Conservation (phyloP, 2,888 invertebrate species). For the Hetaerina titia region DNA sequence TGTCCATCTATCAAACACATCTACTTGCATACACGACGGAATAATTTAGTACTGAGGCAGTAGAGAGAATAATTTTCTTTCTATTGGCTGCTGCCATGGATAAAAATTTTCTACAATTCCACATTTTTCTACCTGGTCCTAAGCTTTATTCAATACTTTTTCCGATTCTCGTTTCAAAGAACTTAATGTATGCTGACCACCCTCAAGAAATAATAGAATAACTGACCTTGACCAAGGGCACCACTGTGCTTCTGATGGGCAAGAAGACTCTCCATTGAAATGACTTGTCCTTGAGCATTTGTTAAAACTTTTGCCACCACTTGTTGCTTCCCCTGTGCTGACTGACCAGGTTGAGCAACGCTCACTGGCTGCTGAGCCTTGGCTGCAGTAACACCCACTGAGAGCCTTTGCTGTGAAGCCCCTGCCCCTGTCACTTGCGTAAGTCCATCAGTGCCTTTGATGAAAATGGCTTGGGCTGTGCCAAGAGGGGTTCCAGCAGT, state of each 20-base stretch:
- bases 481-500: conserved; percentile 63
- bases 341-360: conserved; percentile 54
- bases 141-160: too few relatives aligned
- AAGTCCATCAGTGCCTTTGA: conserved; percentile 66
- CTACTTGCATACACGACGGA: too few relatives aligned
- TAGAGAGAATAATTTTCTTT: too few relatives aligned
- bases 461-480: conserved; percentile 66
- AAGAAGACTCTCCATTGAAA: conserved; percentile 81
- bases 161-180: too few relatives aligned
- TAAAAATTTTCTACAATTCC: too few relatives aligned
- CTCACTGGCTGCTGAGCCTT: conserved; percentile 62
- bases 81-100: too few relatives aligned
- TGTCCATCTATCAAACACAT: too few relatives aligned
- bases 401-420: conserved; percentile 58
- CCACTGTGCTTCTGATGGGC: conserved; percentile 78
- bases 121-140: too few relatives aligned
- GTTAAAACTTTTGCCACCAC: conserved; percentile 87
- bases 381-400: conserved; percentile 62
- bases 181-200: too few relatives aligned
- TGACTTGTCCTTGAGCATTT: conserved; percentile 82
- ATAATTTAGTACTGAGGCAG: too few relatives aligned
- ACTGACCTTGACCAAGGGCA: conserved; percentile 62
- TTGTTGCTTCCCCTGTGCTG: conserved; percentile 75
- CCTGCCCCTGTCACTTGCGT: conserved; percentile 24
- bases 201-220: neutral